Evolutionary conservation across 1,140 invertebrate species (phyloP), one percentile per base, ranked within the genome.

Genomic region (Zelostemma sp.): DNA sequence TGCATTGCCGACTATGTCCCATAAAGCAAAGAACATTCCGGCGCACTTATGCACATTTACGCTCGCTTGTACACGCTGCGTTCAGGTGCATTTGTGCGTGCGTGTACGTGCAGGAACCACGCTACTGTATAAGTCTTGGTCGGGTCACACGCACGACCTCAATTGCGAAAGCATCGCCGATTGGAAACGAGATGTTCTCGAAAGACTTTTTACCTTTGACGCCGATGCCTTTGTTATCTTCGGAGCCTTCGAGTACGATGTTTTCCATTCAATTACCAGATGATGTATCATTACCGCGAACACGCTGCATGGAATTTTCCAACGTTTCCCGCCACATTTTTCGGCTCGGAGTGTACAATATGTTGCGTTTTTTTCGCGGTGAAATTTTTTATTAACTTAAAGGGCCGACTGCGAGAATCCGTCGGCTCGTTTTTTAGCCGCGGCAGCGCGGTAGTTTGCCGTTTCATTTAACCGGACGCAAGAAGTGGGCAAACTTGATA

Each of bases 1-100:
- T 57, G 59, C 55, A 75, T 53, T 56, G 54, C 60, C 60, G 45
- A 41, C 64, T 59, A 72, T 66, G 68, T 61, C 56, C 48, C 49
- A 47, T 41, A 59, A 59, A 14, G 17, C 33, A 49, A 55, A 14
- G 65, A 50, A 55, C 68, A 77, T 75, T 72, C 71, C 71, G 46
- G 6, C 54, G 71, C 51, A 65, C 59, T 76, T 75, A 69, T 41
- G 48, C 53, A 31, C 66, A 28, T 46, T 46, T 46, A 11, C 19
- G n/a, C 43, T 35, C 25, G n/a, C n/a, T n/a, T n/a, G n/a, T n/a
- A n/a, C n/a, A n/a, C 19, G 9, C 16, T 38, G 46, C 16, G 45
- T 48, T n/a, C 49, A 62, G 50, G 59, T 62, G 49, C 41, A 54
- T 48, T 62, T 47, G n/a, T 31, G 49, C 41, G 46, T 48, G 53